These are phyloP conservation scores for Gnathonemus echidnorhynchus DNA, from an alignment of 2,113 vertebrate genomes.

Conservation along the genomic window DNA sequence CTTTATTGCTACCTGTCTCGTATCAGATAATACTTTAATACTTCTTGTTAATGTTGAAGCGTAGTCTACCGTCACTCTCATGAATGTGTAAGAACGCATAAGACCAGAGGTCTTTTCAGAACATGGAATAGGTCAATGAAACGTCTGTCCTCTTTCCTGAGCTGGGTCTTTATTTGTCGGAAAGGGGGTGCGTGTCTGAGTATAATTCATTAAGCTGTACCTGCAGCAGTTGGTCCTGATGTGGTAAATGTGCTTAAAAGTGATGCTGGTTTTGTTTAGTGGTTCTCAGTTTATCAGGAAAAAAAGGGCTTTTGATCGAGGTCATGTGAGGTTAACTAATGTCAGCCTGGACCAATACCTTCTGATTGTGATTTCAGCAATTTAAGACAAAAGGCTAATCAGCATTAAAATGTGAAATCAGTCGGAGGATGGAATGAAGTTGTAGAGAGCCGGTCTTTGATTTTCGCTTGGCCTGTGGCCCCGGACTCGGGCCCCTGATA, in stretches of 20 bases:
- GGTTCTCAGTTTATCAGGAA: background rate
- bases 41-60: background rate
- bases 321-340: background rate
- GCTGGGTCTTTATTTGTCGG: background rate
- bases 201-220: background rate
- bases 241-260: background rate
- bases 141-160: background rate
- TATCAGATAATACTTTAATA: background rate
- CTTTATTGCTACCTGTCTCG: background rate
- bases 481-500: slow-evolving; percentile 27
- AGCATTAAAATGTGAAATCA: background rate
- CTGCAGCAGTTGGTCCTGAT: background rate
- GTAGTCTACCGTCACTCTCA: background rate
- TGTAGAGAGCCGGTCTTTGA: background rate
- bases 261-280: background rate
- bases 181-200: background rate
- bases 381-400: background rate
- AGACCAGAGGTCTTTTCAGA: background rate
- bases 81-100: background rate
- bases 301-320: background rate
- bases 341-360: background rate
- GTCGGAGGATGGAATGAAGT: background rate
- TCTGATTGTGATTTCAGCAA: background rate
- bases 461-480: slow-evolving; percentile 9
- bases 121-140: background rate